Percentiles rank a stretch among this genome's conserved stretches.
These are phyloP conservation scores for Merluccius polli DNA, from an alignment of 2,797 vertebrate genomes.

Conservation along the genomic window DNA sequence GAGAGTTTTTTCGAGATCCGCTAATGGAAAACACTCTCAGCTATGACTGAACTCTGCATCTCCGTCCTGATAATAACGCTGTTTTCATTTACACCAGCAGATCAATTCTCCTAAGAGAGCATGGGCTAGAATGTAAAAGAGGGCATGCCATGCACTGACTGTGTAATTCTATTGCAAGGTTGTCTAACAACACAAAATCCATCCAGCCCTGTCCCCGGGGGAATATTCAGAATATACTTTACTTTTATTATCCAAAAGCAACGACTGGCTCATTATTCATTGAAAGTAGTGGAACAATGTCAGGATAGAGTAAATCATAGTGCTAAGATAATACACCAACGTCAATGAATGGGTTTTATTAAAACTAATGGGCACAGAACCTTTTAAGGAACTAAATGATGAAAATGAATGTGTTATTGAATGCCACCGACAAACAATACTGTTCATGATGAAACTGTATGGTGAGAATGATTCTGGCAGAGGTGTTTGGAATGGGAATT, in stretches of 20 bases:
- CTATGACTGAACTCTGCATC: slow-evolving; percentile 19
- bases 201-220: neutral
- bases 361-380: neutral
- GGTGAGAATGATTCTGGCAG: neutral
- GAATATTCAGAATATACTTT: neutral
- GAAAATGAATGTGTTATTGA: slow-evolving; percentile 5
- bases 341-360: neutral
- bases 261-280: slow-evolving; percentile 5
- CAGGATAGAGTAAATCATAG: neutral
- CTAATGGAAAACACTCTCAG: slow-evolving; percentile 22
- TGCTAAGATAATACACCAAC: neutral
- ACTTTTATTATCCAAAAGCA: slow-evolving; percentile 11
- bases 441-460: slow-evolving; percentile 5
- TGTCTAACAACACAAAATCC: neutral
- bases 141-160: neutral
- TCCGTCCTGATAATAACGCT: neutral
- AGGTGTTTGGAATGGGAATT: slow-evolving; percentile 2
- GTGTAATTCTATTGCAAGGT: neutral
- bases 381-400: slow-evolving; percentile 18
- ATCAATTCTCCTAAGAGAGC: slow-evolving; percentile 8
- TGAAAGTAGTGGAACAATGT: neutral
- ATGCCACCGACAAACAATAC: slow-evolving; percentile 8
- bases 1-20: slow-evolving; percentile 16
- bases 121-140: neutral
- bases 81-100: slow-evolving; percentile 25